Base-by-base conservation (phyloP, 2,113 vertebrate species). In the Tamias sibiricus region DNA sequence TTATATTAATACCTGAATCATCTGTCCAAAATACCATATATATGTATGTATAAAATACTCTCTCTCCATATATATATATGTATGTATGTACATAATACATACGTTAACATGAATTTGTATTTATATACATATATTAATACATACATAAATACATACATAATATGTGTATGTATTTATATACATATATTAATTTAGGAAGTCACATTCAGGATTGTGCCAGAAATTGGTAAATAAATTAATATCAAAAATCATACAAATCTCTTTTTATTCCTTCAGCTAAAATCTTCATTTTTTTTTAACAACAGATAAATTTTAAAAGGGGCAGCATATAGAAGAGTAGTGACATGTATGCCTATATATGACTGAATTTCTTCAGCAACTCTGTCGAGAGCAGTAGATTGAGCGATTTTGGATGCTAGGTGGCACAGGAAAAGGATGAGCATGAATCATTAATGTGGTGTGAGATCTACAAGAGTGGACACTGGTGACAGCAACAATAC, bases 321-420 rank as follows among this genome's bases (percentile, higher is more conserved):
- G 32, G 11, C 8, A 72, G 0, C 1, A 13, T 7, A 4, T 26
- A 13, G n/a, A 32, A 68, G 6, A 0, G 22, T 52, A 52, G 14
- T 49, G 40, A n/a, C 16, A 66, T 2, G 1, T 35, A 64, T 59
- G 32, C 9, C 20, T 66, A 30, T 8, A 52, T 68, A 14, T 54
- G 35, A 88, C 1, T 89, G 37, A 35, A 37, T 75, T 44, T 82
- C 37, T 74, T 95, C 37, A 68, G 16, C 17, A 59, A 10, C 19
- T 32, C 35, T 52, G 17, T 13, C 3, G 0, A 74, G 8, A n/a
- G 5, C 24, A 49, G 42, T 35, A 57, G 88, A 7, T 12, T 47
- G 52, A 72, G 17, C 12, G 44, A 35, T 52, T 72, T 9, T 20
- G 42, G 7, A 7, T 72, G 5, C 44, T 30, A 62, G 57, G 19